A percentile compares a stretch with the other conserved stretches of the same genome.
phyloP scores from a whole-genome alignment of 2,113 vertebrate species.

The Cololabis saira region DNA sequence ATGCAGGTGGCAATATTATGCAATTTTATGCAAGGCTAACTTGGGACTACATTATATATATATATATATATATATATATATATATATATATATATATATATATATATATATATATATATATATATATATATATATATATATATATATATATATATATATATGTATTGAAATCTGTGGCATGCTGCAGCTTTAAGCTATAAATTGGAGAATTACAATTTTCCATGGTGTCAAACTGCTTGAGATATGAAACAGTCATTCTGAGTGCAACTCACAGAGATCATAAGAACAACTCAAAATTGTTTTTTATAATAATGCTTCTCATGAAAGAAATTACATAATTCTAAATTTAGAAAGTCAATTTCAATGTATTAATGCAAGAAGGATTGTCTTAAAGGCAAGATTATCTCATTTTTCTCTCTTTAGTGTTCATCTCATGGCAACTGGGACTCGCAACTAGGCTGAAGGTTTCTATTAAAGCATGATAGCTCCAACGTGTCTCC shows the following conservation, averaged over 20 bases:
- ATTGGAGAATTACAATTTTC: too few relatives aligned
- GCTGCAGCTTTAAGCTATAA: too few relatives aligned
- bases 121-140: too few relatives aligned
- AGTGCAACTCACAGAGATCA: not conserved
- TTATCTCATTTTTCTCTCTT: constrained; percentile 18
- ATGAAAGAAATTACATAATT: not conserved
- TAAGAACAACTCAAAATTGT: not conserved
- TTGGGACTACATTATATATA: too few relatives aligned
- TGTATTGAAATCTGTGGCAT: too few relatives aligned
- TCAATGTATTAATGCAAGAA: not conserved
- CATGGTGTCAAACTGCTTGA: too few relatives aligned
- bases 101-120: too few relatives aligned
- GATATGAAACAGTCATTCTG: not conserved
- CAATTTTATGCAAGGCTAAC: too few relatives aligned
- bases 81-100: too few relatives aligned
- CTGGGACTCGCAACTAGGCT: constrained; percentile 30
- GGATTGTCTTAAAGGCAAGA: constrained; percentile 31
- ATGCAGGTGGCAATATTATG: too few relatives aligned
- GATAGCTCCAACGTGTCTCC: constrained; percentile 43
- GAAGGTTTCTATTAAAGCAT: constrained; percentile 61
- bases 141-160: too few relatives aligned
- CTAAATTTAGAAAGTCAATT: not conserved
- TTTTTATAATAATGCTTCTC: not conserved
- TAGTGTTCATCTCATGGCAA: constrained; percentile 45
- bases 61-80: too few relatives aligned